These are phyloP conservation scores for Myotis davidii DNA, from an alignment of 2,113 vertebrate species.

Conservation along the genomic window DNA sequence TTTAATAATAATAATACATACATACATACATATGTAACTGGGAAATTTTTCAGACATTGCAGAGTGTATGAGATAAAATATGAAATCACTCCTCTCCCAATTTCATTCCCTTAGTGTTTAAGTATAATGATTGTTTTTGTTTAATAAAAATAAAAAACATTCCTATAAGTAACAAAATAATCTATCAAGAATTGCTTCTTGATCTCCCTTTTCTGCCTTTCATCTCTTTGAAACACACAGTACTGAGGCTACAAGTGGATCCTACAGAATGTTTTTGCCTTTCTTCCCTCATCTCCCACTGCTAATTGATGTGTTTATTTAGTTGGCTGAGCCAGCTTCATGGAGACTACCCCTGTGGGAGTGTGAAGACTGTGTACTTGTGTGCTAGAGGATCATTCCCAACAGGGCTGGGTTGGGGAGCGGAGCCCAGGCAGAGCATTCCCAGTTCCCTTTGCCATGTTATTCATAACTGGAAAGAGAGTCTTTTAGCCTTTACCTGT, in stretches of 20 bases:
- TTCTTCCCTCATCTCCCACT: not conserved
- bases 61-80: conserved; percentile 16
- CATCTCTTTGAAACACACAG: not conserved
- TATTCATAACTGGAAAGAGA: not conserved
- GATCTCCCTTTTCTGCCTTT: not conserved
- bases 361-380: not conserved
- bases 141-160: not conserved
- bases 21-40: not conserved
- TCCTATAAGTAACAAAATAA: not conserved
- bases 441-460: not conserved
- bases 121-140: not conserved
- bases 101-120: not conserved
- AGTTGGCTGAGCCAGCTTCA: conserved; percentile 3
- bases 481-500: not conserved
- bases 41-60: not conserved
- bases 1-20: not conserved
- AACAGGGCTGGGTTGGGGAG: not conserved
- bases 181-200: not conserved
- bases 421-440: not conserved
- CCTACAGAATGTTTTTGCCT: not conserved
- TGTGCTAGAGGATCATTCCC: not conserved
- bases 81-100: not conserved
- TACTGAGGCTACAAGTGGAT: not conserved
- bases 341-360: not conserved
- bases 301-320: conserved; percentile 50